Base-by-base conservation (phyloP, 2,797 vertebrate genomes). In the Amblyraja radiata region DNA sequence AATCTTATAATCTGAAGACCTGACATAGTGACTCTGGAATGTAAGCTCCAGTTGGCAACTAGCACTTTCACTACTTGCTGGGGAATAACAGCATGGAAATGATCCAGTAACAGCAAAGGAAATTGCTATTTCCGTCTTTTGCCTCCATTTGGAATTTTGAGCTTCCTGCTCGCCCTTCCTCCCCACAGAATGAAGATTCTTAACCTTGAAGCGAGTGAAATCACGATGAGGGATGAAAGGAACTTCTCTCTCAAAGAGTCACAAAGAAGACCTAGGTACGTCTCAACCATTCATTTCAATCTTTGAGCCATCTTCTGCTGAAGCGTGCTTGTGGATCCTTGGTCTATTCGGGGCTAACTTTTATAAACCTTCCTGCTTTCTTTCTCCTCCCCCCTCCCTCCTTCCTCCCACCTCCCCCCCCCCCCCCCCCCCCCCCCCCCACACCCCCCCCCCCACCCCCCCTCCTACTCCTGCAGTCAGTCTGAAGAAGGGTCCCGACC, bases 91-190 rank as follows among this genome's bases (percentile, higher is more conserved):
- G 28, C 63, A 73, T 7, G 10, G 16, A 46, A 91, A 23, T 23
- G 23, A 23, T 18, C 25, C 46, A 39, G 74, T 74, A 76, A 58
- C 21, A 74, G 39, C 46, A 73, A 46, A 92, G 90, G 76, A n/a
- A 92, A 92, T 25, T 46, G 46, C 46, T 46, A 46, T 46, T 28
- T 92, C 90, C 68, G 46, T 32, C 32, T 92, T 92, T 92, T 92
- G 68, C 54, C 74, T 58, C 90, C 54, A 10, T 1, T 92, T 92
- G 90, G 25, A 92, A 74, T 92, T 71, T 46, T 76, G 90, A 65
- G 18, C 63, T 46, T 23, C 39, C 46, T 90, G 65, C 90, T 23
- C 90, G 46, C 71, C 90, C 90, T 92, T 76, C 90, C 90, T 74
- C 76, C 71, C 90, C 76, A 28, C 32, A 74, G 90, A 73, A 46